A percentile compares a stretch with the other conserved stretches of the same genome.
Evolutionary conservation across 2,888 invertebrate genomes (phyloP).

Genomic region (Periphyllus acericola): DNA sequence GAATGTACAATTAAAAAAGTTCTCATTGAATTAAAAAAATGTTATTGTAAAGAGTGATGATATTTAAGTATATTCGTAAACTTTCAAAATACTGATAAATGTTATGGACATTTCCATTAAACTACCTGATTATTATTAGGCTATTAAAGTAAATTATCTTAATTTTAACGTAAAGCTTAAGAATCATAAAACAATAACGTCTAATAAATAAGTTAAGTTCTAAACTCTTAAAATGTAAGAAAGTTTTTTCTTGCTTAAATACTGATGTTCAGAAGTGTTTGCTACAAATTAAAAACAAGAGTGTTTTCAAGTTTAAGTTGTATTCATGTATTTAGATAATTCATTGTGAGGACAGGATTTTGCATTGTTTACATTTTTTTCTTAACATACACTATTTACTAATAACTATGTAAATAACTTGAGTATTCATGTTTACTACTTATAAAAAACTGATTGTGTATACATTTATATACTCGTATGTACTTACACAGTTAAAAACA

Average conservation of each 20-base stretch:
- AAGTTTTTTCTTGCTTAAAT: conserved; percentile 5
- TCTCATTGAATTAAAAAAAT: not conserved
- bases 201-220: conserved; percentile 1
- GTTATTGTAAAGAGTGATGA: not conserved
- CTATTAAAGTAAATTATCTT: not conserved
- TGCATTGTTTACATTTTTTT: not conserved
- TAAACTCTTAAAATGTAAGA: conserved; percentile 3
- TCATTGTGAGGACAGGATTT: conserved; percentile 7
- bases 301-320: conserved; percentile 16
- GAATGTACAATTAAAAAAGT: not conserved
- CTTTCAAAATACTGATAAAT: not conserved
- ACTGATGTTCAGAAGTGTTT: conserved; percentile 33
- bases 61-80: not conserved
- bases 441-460: too few relatives aligned
- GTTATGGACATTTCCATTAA: not conserved
- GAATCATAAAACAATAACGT: conserved; percentile 4
- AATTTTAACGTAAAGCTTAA: not conserved
- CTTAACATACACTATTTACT: too few relatives aligned
- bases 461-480: too few relatives aligned
- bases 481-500: too few relatives aligned
- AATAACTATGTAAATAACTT: not conserved
- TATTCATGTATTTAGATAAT: not conserved
- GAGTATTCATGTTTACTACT: too few relatives aligned
- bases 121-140: not conserved
- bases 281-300: conserved; percentile 32